phyloP scores from a whole-genome alignment of 1,140 invertebrate species.

The Neodiprion virginianus region DNA sequence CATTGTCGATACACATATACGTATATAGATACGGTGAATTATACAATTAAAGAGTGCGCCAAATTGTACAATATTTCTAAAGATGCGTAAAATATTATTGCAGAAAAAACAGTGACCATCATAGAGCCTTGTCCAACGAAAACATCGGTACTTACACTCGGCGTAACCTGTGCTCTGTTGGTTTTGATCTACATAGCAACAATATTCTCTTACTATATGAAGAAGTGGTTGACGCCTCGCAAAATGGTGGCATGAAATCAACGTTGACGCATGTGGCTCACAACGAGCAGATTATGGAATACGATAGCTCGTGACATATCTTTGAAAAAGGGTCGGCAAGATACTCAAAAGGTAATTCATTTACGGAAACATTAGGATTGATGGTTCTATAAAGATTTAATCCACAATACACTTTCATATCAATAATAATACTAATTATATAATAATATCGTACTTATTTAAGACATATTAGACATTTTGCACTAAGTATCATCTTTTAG shows the following conservation, averaged over 20 bases:
- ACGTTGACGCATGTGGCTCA: background rate
- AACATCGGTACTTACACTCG: conserved; percentile 85
- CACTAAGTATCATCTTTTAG: conserved; percentile 16
- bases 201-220: conserved; percentile 90
- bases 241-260: conserved; percentile 77
- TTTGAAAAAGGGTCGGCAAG: background rate
- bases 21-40: background rate
- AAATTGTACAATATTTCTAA: conserved; percentile 13
- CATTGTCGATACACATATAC: background rate
- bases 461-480: conserved; percentile 5
- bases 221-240: conserved; percentile 84
- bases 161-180: conserved; percentile 87
- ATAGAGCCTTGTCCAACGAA: conserved; percentile 89
- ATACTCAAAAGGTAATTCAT: background rate
- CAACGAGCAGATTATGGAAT: background rate
- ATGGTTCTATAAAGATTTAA: conserved; percentile 1
- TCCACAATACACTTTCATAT: conserved; percentile 5
- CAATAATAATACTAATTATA: background rate
- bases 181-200: conserved; percentile 90
- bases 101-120: conserved; percentile 87
- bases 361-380: background rate
- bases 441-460: background rate
- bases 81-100: conserved; percentile 41
- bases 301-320: background rate
- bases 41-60: background rate